Conservation (phyloP, 2,888 invertebrate species). For the Polia nebulosa region DNA sequence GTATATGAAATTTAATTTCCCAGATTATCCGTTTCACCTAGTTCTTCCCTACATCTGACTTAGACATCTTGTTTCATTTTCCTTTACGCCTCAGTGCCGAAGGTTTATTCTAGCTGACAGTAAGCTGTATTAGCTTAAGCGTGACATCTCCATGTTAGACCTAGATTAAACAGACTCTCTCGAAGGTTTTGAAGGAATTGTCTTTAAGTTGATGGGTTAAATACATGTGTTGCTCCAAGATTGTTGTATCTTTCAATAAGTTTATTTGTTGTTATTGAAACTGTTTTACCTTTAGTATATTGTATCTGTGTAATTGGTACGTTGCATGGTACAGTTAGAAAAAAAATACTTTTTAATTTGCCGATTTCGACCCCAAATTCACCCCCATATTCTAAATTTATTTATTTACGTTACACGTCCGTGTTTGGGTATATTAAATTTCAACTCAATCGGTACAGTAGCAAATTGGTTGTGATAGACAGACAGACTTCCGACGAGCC, state of each 20-base stretch:
- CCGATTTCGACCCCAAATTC: too few species aligned
- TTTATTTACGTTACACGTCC: too few species aligned
- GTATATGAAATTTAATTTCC: slow-evolving; percentile 8
- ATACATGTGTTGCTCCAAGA: background rate
- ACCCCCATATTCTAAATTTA: too few species aligned
- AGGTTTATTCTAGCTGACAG: slow-evolving; percentile 32
- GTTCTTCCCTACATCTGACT: background rate
- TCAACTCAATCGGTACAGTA: too few species aligned
- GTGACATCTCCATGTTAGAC: slow-evolving; percentile 42
- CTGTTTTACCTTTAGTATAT: background rate
- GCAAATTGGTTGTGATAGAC: too few species aligned
- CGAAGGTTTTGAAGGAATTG: slow-evolving; percentile 31
- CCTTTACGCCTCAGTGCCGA: slow-evolving; percentile 23
- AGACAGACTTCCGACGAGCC: too few species aligned
- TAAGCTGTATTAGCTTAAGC: slow-evolving; percentile 45
- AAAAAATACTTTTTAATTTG: too few species aligned
- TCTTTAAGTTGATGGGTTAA: slow-evolving; percentile 11
- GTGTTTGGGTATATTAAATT: too few species aligned
- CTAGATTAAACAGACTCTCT: slow-evolving; percentile 53
- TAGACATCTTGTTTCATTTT: slow-evolving; percentile 41
- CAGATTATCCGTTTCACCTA: background rate
- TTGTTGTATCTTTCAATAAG: background rate
- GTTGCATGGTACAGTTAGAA: too few species aligned
- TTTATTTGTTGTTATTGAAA: background rate
- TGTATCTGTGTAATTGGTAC: too few species aligned